Base-by-base conservation (phyloP, 2,797 vertebrate species). In the Notolepis coatsorum region DNA sequence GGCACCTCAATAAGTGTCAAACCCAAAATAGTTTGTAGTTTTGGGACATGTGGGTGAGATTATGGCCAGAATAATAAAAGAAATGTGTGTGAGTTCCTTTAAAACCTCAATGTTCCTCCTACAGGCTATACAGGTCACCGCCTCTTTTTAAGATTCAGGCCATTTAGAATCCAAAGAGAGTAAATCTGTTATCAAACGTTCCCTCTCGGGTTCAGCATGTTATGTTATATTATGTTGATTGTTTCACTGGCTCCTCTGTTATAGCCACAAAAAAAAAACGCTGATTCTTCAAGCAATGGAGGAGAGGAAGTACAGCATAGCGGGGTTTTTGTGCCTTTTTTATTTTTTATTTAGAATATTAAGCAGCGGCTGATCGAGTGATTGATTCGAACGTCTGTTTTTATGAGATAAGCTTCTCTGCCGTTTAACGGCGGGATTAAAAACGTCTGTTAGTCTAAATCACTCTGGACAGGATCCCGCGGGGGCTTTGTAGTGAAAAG, bases 341-440 rank as follows among this genome's bases (percentile, higher is more conserved):
- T 51, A 68, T 58, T 63, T 68, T 76, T 64, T 45, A 43, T 37
- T 35, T 21, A 24, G 55, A 58, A 54, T n/a, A n/a, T n/a, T n/a
- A n/a, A n/a, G 73, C 52, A 49, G 61, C 45, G 52, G 75, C 52
- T 65, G 68, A 79, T 77, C 5, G 17, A 72, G 38, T 65, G 65
- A 73, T 65, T 58, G 67, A 79, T 73, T 77, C 56, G 37, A 59
- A 73, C 48, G 71, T 57, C 69, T 77, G 77, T 69, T 81, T 79
- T 64, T 58, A 38, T 27, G 74, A 72, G 76, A 86, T 84, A 84
- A 78, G 73, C 66, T 45, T 67, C 53, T 61, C 35, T 57, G 47
- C 24, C 52, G 75, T 75, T 70, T 82, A 75, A 80, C 81, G 20
- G n/a, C 56, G 42, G 73, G 73, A 85, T 84, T 80, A 83, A 81